Base-by-base conservation (phyloP, 2,797 vertebrate species). In the Semotilus atromaculatus region DNA sequence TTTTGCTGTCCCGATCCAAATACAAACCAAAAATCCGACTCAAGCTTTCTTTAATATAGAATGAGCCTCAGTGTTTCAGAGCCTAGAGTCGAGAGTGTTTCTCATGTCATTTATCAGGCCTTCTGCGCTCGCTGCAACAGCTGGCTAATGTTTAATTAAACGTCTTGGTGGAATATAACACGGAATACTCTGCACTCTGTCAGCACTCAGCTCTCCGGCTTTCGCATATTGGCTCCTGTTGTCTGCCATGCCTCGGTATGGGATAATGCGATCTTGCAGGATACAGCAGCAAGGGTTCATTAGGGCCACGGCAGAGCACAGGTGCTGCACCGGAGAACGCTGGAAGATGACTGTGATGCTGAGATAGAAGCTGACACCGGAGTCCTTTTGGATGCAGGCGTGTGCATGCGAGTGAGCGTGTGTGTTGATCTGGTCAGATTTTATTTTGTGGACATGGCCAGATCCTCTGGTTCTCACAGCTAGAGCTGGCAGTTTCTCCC, bases 331-430 rank as follows among this genome's bases (percentile, higher is more conserved):
- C 45, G 66, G 83, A 81, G 79, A 77, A 48, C 1, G 43, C 58
- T 51, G 40, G 77, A 90, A 91, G 90, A 90, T 89, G 86, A 76
- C 89, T 92, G 90, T 91, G 91, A 92, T 91, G 91, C 90, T 90
- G 87, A 92, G 91, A 93, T 79, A 62, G 89, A 90, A 93, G 90
- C 90, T 92, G 93, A 93, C 93, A 93, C 91, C 86, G 83, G 58
- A 87, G 89, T 88, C 86, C 53, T 89, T 89, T 89, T 86, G 88
- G 87, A 90, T 87, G 90, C 91, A 86, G 40, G 58, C 67, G 40
- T 73, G 68, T 58, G 40, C 14, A 8, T n/a, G 67, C 14, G 51
- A 53, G 67, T 14, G 40, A 70, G 51, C 10, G 36, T 38, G 62
- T 40, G 70, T 77, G 67, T 73, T 83, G 79, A 71, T 93, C 87